Percentiles rank a stretch among this genome's conserved stretches.
Conservation (phyloP, 2,888 invertebrate species). For the Isotomurus palustris region DNA sequence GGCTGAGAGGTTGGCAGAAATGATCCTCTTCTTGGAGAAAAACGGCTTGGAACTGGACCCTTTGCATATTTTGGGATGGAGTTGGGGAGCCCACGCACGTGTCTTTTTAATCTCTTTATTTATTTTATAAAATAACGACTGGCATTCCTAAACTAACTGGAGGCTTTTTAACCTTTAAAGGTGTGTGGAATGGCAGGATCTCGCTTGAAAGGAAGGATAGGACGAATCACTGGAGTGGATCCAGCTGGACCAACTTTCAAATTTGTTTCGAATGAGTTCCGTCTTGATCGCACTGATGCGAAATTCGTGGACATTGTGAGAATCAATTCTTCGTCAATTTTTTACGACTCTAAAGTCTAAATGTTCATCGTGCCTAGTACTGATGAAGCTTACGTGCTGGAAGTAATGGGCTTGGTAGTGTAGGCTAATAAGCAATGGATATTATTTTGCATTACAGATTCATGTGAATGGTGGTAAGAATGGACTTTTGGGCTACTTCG, state of each 20-base stretch:
- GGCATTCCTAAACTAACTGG: neutral
- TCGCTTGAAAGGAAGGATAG: constrained; percentile 35
- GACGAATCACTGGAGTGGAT: constrained; percentile 42
- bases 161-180: constrained; percentile 4
- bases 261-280: constrained; percentile 33
- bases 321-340: too few relatives aligned
- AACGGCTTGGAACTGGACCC: constrained; percentile 29
- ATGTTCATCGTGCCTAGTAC: too few relatives aligned
- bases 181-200: constrained; percentile 40
- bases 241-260: constrained; percentile 42
- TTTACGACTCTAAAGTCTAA: too few relatives aligned
- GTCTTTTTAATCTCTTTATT: neutral
- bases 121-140: neutral
- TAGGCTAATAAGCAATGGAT: neutral
- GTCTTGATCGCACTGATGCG: constrained; percentile 36
- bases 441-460: constrained; percentile 14
- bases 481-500: constrained; percentile 23
- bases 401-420: too few relatives aligned
- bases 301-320: constrained; percentile 31
- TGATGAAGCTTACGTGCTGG: too few relatives aligned
- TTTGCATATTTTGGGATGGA: constrained; percentile 39
- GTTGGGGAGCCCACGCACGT: constrained; percentile 32
- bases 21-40: constrained; percentile 30
- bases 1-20: constrained; percentile 29
- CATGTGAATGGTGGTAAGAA: constrained; percentile 27